Base-by-base conservation (phyloP, 1,140 invertebrate species). In the Dysdera silvatica region DNA sequence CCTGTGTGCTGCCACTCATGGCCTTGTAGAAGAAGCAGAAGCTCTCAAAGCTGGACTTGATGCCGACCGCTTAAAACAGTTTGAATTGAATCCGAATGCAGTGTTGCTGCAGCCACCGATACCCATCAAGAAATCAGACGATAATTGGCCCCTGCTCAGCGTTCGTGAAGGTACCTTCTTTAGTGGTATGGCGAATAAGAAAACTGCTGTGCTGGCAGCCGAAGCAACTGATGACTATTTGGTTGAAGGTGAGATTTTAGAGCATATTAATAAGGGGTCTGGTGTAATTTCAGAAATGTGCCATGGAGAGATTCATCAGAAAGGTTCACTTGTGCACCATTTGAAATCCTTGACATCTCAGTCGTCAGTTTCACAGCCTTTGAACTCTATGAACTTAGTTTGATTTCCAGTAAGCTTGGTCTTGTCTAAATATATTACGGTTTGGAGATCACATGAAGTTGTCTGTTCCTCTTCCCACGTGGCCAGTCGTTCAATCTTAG, bases 71-170 rank as follows among this genome's bases (percentile, higher is more conserved):
- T 80, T 82, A 4, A 81, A 84, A 45, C 69, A 72, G 12, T 77
- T 84, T 26, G 71, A 94, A n/a, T 87, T 88, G 5, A 85, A 88
- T 71, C 83, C 85, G 0, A 82, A 85, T 70, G 91, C 93, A 0
- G 78, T 82, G 55, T 81, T 95, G 37, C 79, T 99, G 3, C 80
- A 85, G 61, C 94, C 96, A 0, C 89, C 92, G 0, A 81, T 88
- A 24, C 95, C 96, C 0, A 85, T 97, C 33, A 84, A 85, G 51
- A 86, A 87, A 70, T 85, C 86, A 3, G 91, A 95, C 74, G 85
- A 84, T 41, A 98, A 99, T 74, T 99, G 97, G 97, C 96, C 97
- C 0, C 76, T 97, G 12, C 76, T 99, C 2, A 95, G 93, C 2
- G 87, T 96, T 4, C 91, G 89, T 0, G 82, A 82, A 48, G 71